Conservation (phyloP, 2,113 vertebrate genomes). For the Salvelinus sp. region DNA sequence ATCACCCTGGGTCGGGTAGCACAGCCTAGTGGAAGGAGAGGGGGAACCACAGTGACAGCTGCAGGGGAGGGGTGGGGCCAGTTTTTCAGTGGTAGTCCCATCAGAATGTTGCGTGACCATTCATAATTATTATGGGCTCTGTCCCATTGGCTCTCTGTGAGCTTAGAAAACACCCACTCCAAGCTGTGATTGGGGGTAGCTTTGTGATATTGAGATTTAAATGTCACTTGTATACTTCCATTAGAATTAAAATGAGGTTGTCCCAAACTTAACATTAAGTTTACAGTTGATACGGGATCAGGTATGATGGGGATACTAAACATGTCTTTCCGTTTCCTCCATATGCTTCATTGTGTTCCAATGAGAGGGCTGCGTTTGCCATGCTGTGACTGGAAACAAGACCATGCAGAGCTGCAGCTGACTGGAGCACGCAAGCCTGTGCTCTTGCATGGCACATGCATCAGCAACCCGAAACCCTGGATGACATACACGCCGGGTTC, state of each 20-base stretch:
- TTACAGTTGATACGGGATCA: too few species aligned
- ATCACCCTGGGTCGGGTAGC: neutral
- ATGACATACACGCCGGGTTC: neutral
- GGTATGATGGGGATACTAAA: neutral
- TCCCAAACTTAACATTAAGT: too few species aligned
- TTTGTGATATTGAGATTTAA: too few species aligned
- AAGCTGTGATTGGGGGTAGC: neutral
- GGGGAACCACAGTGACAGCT: neutral
- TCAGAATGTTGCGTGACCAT: conserved; percentile 16
- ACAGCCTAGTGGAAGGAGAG: neutral
- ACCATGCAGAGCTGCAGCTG: conserved; percentile 11
- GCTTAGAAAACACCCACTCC: neutral
- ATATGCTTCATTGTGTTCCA: neutral
- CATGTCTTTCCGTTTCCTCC: neutral
- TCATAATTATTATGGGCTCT: conserved; percentile 3
- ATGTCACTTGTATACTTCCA: too few species aligned
- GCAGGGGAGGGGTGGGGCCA: too few species aligned
- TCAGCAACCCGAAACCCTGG: neutral
- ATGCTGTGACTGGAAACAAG: conserved; percentile 12
- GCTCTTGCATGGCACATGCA: neutral
- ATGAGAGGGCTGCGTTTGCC: neutral
- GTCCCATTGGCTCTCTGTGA: neutral
- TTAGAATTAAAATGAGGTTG: too few species aligned
- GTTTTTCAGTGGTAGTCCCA: neutral
- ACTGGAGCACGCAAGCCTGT: neutral